Conservation (phyloP, 2,113 vertebrate genomes). For the Serilophus lunatus region DNA sequence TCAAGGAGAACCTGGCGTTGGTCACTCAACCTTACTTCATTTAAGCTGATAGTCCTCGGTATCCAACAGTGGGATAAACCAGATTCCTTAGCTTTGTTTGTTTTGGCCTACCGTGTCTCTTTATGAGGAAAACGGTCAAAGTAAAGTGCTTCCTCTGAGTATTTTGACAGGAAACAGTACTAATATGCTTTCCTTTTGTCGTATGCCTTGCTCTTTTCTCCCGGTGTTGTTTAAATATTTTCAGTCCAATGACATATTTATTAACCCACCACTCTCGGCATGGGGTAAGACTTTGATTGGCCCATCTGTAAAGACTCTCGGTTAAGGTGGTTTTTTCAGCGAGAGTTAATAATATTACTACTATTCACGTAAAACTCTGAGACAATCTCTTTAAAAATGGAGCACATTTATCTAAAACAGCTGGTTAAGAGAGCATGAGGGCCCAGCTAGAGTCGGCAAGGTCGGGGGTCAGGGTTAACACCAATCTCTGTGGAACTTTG, state of each 20-base stretch:
- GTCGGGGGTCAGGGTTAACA: slow-evolving; percentile 89
- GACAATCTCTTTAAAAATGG: slow-evolving; percentile 80
- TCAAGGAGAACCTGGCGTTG: slow-evolving; percentile 58
- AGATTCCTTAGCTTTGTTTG: slow-evolving; percentile 79
- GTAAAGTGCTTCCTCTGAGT: slow-evolving; percentile 83
- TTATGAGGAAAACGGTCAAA: slow-evolving; percentile 81
- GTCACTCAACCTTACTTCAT: slow-evolving; percentile 61
- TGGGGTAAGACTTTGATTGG: slow-evolving; percentile 71
- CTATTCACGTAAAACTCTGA: slow-evolving; percentile 73
- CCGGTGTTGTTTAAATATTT: slow-evolving; percentile 79
- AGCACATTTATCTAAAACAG: slow-evolving; percentile 91
- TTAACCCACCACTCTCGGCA: slow-evolving; percentile 76
- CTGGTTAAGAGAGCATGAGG: slow-evolving; percentile 81
- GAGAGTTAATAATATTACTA: slow-evolving; percentile 80
- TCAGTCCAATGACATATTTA: slow-evolving; percentile 81
- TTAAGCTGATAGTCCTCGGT: slow-evolving; percentile 59
- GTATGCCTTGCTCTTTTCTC: slow-evolving; percentile 76
- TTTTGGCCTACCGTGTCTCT: slow-evolving; percentile 78
- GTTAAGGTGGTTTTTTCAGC: slow-evolving; percentile 76
- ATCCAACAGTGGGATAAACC: slow-evolving; percentile 75
- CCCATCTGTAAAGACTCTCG: slow-evolving; percentile 68
- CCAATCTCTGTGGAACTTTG: slow-evolving; percentile 90
- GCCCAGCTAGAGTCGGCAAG: slow-evolving; percentile 80
- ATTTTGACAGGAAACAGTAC: slow-evolving; percentile 83
- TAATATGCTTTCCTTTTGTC: slow-evolving; percentile 81